phyloP scores from a whole-genome alignment of 2,797 vertebrate genomes.

The Clamator glandarius region DNA sequence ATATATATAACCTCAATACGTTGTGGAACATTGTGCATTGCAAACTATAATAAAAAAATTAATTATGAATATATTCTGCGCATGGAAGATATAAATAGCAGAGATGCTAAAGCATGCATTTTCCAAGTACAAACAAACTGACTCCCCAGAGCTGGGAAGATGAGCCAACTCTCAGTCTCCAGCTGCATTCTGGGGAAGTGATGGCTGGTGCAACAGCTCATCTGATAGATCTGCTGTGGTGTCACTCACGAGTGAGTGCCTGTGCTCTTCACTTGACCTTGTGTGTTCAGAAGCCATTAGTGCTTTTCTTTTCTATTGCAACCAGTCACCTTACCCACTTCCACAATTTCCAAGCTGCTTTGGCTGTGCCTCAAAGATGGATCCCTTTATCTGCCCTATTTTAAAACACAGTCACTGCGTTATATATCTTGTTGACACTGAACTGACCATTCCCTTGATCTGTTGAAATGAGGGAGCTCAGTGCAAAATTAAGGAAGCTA shows the following conservation, averaged over 20 bases:
- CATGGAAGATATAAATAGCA: constrained; percentile 6
- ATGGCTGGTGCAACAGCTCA: neutral
- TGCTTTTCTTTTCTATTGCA: neutral
- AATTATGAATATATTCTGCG: constrained; percentile 5
- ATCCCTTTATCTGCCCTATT: neutral
- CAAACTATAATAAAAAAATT: neutral
- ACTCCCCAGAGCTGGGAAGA: neutral
- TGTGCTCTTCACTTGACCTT: neutral
- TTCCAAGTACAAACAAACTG: neutral
- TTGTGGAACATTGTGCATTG: neutral
- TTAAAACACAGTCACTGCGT: neutral
- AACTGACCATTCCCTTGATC: neutral
- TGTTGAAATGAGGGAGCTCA: neutral
- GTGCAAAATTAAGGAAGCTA: neutral
- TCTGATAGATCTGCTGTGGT: neutral
- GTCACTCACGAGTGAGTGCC: neutral
- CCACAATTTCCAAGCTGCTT: neutral
- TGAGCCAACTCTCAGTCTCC: rapidly evolving
- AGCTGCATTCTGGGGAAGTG: neutral
- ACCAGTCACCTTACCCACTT: neutral
- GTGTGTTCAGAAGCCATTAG: neutral
- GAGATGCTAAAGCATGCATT: constrained; percentile 1
- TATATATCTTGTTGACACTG: neutral
- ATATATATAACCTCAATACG: neutral
- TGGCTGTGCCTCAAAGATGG: neutral